These are phyloP conservation scores for Metellina segmentata DNA, from an alignment of 2,888 invertebrate species.

Conservation along the genomic window DNA sequence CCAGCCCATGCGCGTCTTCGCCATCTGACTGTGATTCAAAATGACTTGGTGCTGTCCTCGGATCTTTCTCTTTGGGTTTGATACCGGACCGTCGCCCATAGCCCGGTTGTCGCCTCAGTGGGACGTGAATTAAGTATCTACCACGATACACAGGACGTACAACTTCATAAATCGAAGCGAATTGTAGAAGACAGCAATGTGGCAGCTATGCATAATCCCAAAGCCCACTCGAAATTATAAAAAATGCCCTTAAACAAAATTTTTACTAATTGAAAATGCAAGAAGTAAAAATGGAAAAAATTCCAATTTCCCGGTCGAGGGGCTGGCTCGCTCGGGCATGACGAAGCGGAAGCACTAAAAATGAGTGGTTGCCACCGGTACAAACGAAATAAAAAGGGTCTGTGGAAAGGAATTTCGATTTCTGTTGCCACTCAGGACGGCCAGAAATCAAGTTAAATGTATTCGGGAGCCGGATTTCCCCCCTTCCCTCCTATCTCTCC, in stretches of 20 bases:
- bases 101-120: no score
- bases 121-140: no score
- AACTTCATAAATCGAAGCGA: no score
- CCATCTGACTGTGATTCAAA: no score
- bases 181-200: no score
- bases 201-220: no score
- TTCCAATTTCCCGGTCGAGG: not conserved
- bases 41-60: no score
- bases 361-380: slow-evolving; percentile 2
- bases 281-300: slow-evolving; percentile 6
- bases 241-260: not conserved
- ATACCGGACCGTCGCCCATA: no score
- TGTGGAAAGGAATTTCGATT: slow-evolving; percentile 9
- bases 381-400: not conserved
- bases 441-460: slow-evolving; percentile 46
- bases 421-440: not conserved
- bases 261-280: not conserved
- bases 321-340: not conserved
- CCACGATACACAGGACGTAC: no score
- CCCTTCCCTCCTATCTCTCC: not conserved
- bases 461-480: not conserved
- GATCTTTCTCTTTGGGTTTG: no score
- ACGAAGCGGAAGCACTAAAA: not conserved
- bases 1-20: no score
- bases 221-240: not conserved